phyloP scores from a whole-genome alignment of 2,113 vertebrate genomes.

The Semnopithecus entellus region DNA sequence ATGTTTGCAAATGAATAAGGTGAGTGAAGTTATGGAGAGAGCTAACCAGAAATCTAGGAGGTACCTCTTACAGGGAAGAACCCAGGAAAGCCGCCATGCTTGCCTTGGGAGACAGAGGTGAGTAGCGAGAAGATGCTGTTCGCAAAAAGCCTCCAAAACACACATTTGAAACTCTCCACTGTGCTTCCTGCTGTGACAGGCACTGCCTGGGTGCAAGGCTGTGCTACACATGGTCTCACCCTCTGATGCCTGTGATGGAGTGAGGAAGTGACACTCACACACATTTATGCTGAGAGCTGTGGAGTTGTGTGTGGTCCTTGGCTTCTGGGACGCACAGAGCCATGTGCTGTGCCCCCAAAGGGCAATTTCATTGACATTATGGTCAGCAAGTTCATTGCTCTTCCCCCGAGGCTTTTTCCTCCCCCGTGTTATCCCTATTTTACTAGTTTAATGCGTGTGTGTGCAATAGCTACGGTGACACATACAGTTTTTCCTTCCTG shows the following conservation, averaged over 20 bases:
- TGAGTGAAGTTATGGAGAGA: neutral
- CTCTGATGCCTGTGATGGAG: fast-evolving
- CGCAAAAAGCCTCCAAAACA: fast-evolving
- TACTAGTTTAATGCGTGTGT: too few species aligned
- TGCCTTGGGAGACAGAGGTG: neutral
- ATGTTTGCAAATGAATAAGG: neutral
- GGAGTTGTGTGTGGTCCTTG: fast-evolving
- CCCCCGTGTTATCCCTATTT: too few species aligned
- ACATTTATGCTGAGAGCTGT: fast-evolving
- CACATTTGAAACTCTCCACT: fast-evolving
- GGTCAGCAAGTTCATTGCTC: neutral
- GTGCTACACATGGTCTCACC: neutral
- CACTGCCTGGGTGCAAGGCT: fast-evolving
- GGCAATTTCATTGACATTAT: too few species aligned
- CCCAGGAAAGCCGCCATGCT: fast-evolving
- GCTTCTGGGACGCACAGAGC: neutral
- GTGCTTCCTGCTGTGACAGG: fast-evolving
- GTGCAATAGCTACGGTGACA: neutral
- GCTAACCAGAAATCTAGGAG: neutral
- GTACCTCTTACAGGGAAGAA: neutral
- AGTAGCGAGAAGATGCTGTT: fast-evolving
- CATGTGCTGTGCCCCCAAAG: fast-evolving
- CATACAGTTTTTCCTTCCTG: neutral
- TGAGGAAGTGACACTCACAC: neutral
- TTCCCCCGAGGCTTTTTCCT: neutral